Evolutionary conservation across 2,888 invertebrate genomes (phyloP).

Genomic region (Liposcelis brunnea): DNA sequence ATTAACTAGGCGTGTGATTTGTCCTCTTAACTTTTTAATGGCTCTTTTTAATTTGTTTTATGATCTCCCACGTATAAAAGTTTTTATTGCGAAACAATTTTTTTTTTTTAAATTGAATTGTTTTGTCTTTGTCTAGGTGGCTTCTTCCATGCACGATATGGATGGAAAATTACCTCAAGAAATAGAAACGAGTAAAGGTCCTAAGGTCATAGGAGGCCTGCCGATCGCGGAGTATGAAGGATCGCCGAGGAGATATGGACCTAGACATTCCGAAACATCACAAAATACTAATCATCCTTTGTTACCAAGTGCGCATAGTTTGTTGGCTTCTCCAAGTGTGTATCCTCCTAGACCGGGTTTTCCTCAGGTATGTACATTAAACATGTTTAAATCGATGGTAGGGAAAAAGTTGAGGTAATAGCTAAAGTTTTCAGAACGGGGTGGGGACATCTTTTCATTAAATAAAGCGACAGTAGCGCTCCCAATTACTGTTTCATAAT

Average conservation of each 20-base stretch:
- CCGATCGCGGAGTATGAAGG: slow-evolving; percentile 91
- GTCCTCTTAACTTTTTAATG: not conserved
- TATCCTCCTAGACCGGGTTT: slow-evolving; percentile 74
- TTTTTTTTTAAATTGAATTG: not conserved
- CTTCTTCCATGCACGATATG: slow-evolving; percentile 18
- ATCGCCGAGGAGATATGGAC: slow-evolving; percentile 72
- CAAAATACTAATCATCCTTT: slow-evolving; percentile 28
- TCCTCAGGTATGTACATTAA: slow-evolving; percentile 38
- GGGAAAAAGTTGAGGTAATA: too few species aligned
- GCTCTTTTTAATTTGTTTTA: not conserved
- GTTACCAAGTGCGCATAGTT: slow-evolving; percentile 36
- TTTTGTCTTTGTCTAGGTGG: slow-evolving; percentile 16
- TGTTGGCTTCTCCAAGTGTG: slow-evolving; percentile 44
- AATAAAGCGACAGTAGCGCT: too few species aligned
- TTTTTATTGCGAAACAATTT: slow-evolving; percentile 22
- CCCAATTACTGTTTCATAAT: too few species aligned
- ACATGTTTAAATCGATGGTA: too few species aligned
- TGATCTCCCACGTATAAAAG: not conserved
- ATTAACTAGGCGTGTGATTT: not conserved
- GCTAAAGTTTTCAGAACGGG: not conserved
- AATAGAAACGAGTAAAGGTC: slow-evolving; percentile 28
- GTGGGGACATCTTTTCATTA: too few species aligned
- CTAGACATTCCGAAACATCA: slow-evolving; percentile 25
- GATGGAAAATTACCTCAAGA: slow-evolving; percentile 8
- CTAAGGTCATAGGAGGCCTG: slow-evolving; percentile 59